Percentiles rank a stretch among this genome's conserved stretches.
Conservation (phyloP, 1,140 invertebrate genomes). For the Drosophila oshimai region DNA sequence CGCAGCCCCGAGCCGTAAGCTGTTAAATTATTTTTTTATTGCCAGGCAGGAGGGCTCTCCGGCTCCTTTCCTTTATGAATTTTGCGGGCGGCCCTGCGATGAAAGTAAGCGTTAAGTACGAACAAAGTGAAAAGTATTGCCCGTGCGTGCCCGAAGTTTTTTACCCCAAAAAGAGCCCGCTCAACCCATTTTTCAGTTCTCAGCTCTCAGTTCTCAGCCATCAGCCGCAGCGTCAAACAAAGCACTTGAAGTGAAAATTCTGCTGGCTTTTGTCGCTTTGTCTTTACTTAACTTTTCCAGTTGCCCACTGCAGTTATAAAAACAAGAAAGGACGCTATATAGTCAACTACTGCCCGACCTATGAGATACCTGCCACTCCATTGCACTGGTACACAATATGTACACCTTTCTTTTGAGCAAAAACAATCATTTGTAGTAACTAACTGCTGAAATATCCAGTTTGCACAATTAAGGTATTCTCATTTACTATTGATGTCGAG, state of each 20-base stretch:
- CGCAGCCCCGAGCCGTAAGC: constrained; percentile 17
- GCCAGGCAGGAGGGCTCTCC: constrained; percentile 15
- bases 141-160: constrained; percentile 61
- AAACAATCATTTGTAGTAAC: no score
- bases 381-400: no score
- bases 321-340: neutral
- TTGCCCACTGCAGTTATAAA: constrained; percentile 64
- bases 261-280: constrained; percentile 73
- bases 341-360: no score
- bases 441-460: no score
- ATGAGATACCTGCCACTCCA: no score
- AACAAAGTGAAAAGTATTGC: constrained; percentile 79
- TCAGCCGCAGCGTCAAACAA: constrained; percentile 57
- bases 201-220: neutral
- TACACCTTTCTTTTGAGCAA: no score
- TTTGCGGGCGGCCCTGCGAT: constrained; percentile 22
- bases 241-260: constrained; percentile 74
- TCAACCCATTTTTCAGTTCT: neutral
- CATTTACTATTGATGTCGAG: no score
- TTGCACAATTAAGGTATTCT: no score
- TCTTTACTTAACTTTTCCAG: constrained; percentile 72
- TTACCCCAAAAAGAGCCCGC: neutral
- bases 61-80: neutral
- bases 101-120: constrained; percentile 72
- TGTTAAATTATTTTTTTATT: constrained; percentile 79